phyloP scores from a whole-genome alignment of 1,140 invertebrate genomes.

The Scaptomyza montana region DNA sequence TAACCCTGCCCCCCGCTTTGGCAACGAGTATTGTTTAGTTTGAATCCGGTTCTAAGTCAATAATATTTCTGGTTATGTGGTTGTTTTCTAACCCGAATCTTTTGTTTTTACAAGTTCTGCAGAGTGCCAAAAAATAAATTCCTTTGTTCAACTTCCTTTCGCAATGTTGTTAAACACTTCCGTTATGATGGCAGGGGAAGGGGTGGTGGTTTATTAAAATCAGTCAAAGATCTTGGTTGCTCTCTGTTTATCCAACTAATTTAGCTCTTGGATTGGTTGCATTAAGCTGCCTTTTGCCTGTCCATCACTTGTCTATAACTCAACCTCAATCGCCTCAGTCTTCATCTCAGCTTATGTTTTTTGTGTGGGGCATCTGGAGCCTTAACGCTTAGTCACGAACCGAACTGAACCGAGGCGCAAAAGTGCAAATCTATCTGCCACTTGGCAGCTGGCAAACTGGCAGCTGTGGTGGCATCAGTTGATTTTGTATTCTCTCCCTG shows the following conservation, averaged over 20 bases:
- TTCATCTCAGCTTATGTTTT: not conserved
- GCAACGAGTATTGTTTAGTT: constrained; percentile 60
- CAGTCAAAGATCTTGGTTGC: not conserved
- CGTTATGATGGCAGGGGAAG: not conserved
- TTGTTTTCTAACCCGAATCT: constrained; percentile 3
- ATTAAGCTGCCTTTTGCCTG: constrained; percentile 51
- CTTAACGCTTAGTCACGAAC: constrained; percentile 75
- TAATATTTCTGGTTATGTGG: constrained; percentile 65
- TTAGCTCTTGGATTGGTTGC: constrained; percentile 32
- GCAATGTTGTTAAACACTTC: constrained; percentile 28
- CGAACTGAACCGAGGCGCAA: constrained; percentile 30
- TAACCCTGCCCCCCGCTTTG: constrained; percentile 31
- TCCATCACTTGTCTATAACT: constrained; percentile 44
- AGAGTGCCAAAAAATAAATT: constrained; percentile 55
- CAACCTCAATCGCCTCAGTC: not conserved
- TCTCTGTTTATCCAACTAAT: constrained; percentile 59
- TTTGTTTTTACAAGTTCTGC: constrained; percentile 46
- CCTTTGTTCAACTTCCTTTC: constrained; percentile 54
- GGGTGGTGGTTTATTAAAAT: not conserved
- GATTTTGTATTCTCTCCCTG: constrained; percentile 6
- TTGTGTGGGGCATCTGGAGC: constrained; percentile 48
- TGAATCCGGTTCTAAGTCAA: constrained; percentile 73
- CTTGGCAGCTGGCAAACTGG: constrained; percentile 37
- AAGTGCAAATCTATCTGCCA: constrained; percentile 52
- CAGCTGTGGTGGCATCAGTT: constrained; percentile 5